Evolutionary conservation across 2,113 vertebrate genomes (phyloP).

Genomic region (Haliaeetus leucogaster): DNA sequence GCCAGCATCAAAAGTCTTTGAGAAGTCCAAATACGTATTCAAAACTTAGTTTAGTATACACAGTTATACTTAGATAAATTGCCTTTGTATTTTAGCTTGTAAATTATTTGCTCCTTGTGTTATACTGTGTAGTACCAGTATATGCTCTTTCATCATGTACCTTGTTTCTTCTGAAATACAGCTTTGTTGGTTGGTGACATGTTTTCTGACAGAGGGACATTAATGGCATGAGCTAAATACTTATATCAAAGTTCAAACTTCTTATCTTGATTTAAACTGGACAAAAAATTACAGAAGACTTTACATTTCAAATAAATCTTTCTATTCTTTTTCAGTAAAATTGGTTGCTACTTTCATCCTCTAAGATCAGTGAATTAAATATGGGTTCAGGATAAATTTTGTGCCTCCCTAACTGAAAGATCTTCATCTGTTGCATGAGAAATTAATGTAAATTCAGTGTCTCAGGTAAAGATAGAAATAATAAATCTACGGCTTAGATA

Average conservation of each 20-base stretch:
- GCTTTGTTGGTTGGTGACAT: background rate
- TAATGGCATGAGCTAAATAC: background rate
- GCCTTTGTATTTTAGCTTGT: background rate
- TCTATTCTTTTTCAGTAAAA: background rate
- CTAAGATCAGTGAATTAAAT: conserved; percentile 1
- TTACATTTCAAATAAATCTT: background rate
- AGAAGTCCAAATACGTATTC: background rate
- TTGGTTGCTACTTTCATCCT: background rate
- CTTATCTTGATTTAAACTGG: background rate
- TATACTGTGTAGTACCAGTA: background rate
- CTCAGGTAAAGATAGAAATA: background rate
- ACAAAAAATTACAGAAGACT: background rate
- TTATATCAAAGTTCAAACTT: background rate
- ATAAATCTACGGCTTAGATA: background rate
- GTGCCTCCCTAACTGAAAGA: background rate
- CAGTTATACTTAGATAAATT: background rate
- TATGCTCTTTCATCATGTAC: background rate
- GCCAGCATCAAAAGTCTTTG: background rate
- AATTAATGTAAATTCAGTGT: background rate
- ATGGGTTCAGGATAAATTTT: background rate
- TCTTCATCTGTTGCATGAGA: background rate
- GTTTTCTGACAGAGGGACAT: background rate
- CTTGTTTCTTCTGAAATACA: background rate
- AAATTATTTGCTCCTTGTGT: background rate
- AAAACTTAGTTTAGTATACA: background rate